Evolutionary conservation across 1,140 invertebrate species (phyloP), one percentile per base, ranked within the genome.

Genomic region (Drosophila biarmipes): DNA sequence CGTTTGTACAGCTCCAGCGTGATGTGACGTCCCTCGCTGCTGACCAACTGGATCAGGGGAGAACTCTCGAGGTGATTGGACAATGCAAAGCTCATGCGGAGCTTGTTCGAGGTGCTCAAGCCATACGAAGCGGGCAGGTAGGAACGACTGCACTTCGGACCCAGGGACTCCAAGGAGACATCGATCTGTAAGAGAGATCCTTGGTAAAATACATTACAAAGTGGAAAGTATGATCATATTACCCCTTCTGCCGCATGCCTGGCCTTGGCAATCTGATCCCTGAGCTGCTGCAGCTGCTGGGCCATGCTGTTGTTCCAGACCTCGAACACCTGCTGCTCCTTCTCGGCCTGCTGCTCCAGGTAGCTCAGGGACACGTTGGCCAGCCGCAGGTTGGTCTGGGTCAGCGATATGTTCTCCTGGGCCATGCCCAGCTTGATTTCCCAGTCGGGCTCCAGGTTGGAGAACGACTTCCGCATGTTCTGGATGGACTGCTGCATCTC

Each of bases 201-300:
- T 1, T 4, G n/a, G 3, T 29, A 0, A 48, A 29, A 12, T 31
- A 48, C n/a, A 48, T 7, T 1, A 3, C 3, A 5, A 29, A 14
- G 1, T 15, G 27, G 6, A 11, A n/a, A 29, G 6, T 10, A 10
- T 10, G 7, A 46, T 8, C 4, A 2, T 15, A 10, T 94, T 93
- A 97, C 96, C 45, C 95, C 95, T 49, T 97, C 95, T 0, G 97
- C 97, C 11, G 95, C 95, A 92, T 98, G 96, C 75, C 94, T 94
- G 0, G 97, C 96, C 84, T 96, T 94, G 3, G 94, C 93, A 53
- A 98, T 96, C 91, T 95, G 95, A 80, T 96, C 94, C 29, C 94
- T 94, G 0, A 98, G 92, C 46, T 94, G 94, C 45, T 94, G 93
- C 15, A 98, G 69, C 66, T 95, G 95, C 2, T 93, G 92, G 0